Evolutionary conservation across 2,797 vertebrate species (phyloP), one percentile per base, ranked within the genome.

Genomic region (Tokudaia tokunoshimensis): DNA sequence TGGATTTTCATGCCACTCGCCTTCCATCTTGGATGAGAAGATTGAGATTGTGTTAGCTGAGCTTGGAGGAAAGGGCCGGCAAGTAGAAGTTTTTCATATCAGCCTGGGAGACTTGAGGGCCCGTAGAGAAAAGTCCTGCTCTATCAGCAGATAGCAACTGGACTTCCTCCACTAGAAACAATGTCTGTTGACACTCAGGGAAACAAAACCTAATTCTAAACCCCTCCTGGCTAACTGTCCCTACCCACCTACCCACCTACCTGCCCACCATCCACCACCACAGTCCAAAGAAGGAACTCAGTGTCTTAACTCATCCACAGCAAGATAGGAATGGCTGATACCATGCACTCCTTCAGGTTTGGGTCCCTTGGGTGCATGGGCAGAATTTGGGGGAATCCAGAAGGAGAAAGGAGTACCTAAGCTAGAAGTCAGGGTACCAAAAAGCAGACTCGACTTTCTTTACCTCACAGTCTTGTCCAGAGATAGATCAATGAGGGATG

Each of bases 161-260:
- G 55, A 92, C 78, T 88, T 75, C 80, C 65, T 85, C 86, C 61
- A 14, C 0, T 92, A 89, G 96, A 94, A 92, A 95, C 74, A 83
- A 95, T 89, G 63, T 63, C 55, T 90, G 74, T 31, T 41, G 50
- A 50, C 89, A 47, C 52, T 65, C 47, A 31, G 4, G 52, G 52
- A 34, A 29, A 47, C 63, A 52, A 94, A 95, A n/a, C 10, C 22
- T 26, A 31, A 70, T 31, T 93, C 81, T 65, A 78, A 85, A 65
- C 11, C 29, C 34, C 78, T 81, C 92, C 79, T 2, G 17, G 63
- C 63, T 82, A 63, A 96, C 81, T 80, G 4, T 22, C 34, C 15
- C 0, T 6, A 14, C 65, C 29, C 63, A 6, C 63, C 29, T 61
- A 10, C 22, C 63, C 63, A 29, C 61, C 61, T 12, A 12, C 61